Base-by-base conservation (phyloP, 1,140 invertebrate species). In the Macrobrachium nipponense region DNA sequence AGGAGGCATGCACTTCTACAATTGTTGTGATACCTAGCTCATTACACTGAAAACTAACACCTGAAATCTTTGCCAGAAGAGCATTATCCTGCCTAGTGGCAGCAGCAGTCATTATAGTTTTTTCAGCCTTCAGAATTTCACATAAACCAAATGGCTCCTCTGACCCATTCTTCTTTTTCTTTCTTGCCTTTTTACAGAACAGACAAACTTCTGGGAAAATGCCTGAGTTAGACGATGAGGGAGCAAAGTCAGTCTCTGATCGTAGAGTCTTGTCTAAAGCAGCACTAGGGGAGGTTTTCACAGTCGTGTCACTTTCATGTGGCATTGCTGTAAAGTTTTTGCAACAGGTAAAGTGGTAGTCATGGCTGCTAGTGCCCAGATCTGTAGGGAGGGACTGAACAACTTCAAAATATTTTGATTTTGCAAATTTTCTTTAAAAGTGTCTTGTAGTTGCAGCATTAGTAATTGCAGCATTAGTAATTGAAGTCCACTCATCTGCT, bases 1-100 rank as follows among this genome's bases (percentile, higher is more conserved):
- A 72, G 68, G 68, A 78, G 43, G 76, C 60, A 78, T 78, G 76
- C 76, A 78, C 44, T 78, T 61, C 58, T 78, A 78, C 51, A 78
- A 36, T 5, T 78, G 43, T 78, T n/a, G 59, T 78, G 44, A 59
- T 78, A 78, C 76, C 36, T 78, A 78, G 44, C n/a, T 59, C 76
- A 18, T 78, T 78, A 11, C n/a, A 51, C 51, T 11, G 17, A 78
- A 78, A 78, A 20, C 36, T 59, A 12, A 61, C 43, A 78, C 20
- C 36, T 60, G 76, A 60, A 59, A 78, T 78, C 51, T 78, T 78
- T 78, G 76, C 76, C 36, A 61, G 51, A 59, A 78, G 51, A 10
- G 73, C 51, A 78, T 11, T 78, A 58, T 78, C 76, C 51, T 58
- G 36, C 59, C 14, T 58, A 59, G 76, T 44, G 44, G 20, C 59